Conservation (phyloP, 2,113 vertebrate species). For the Zootoca vivipara region DNA sequence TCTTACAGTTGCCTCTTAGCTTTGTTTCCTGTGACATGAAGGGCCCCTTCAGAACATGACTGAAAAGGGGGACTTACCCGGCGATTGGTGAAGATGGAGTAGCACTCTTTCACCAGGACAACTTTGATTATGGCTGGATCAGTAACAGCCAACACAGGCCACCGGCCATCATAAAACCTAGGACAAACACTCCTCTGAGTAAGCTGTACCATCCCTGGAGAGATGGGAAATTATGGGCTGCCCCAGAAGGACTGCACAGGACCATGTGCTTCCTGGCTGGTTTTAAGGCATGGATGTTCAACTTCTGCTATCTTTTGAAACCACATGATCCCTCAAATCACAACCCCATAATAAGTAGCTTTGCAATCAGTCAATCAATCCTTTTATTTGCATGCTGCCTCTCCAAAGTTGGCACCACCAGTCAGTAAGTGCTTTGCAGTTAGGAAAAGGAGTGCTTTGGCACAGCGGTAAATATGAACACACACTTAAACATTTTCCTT, state of each 20-base stretch:
- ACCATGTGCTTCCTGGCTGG: background rate
- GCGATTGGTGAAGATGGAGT: conserved; percentile 82
- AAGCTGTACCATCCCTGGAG: background rate
- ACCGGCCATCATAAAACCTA: conserved; percentile 79
- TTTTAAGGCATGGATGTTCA: background rate
- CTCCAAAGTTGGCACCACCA: no score
- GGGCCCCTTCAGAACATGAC: no score
- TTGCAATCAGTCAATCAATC: background rate
- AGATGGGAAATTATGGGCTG: no score
- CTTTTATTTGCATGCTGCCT: no score
- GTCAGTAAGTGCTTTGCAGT: background rate
- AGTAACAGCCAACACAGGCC: conserved; percentile 68
- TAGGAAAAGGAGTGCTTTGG: background rate
- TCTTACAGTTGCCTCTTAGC: background rate
- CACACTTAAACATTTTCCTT: no score
- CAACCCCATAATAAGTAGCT: background rate
- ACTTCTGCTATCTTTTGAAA: no score
- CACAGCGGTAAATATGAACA: no score
- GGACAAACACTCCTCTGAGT: background rate
- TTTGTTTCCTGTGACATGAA: background rate
- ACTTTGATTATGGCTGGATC: conserved; percentile 80
- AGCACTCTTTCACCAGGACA: conserved; percentile 85
- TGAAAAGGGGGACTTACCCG: conserved; percentile 70
- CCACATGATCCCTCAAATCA: no score
- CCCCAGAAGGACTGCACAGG: no score